Percentiles rank a stretch among this genome's conserved stretches.
These are phyloP conservation scores for Folsomia candida DNA, from an alignment of 2,888 invertebrate species.

Conservation along the genomic window DNA sequence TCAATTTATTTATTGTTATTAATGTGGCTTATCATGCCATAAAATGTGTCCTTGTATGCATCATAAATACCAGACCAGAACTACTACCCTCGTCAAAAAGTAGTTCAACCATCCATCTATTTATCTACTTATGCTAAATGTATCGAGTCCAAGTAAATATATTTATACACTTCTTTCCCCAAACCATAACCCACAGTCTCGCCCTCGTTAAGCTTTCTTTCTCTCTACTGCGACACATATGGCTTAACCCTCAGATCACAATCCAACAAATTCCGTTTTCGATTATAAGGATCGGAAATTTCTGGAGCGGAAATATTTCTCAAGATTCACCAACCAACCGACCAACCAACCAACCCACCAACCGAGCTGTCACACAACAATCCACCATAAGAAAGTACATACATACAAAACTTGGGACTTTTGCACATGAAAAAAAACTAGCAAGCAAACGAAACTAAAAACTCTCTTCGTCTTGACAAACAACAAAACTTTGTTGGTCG, in stretches of 20 bases:
- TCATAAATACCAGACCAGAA: too few relatives aligned
- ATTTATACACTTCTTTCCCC: too few relatives aligned
- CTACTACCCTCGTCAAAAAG: background rate
- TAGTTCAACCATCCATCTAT: too few relatives aligned
- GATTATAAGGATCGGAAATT: constrained; percentile 13
- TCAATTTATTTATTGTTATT: too few relatives aligned
- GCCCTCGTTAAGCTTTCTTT: too few relatives aligned
- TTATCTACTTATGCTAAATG: too few relatives aligned
- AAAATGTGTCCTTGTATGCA: too few relatives aligned
- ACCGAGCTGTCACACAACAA: constrained; percentile 6
- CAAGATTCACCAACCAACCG: background rate
- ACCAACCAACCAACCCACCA: background rate
- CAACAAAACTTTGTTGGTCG: background rate
- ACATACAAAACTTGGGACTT: background rate
- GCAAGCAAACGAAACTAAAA: background rate
- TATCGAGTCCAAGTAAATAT: too few relatives aligned
- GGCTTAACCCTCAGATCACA: background rate
- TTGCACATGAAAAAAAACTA: background rate
- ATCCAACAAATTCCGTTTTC: background rate
- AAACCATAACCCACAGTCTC: too few relatives aligned
- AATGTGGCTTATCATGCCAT: too few relatives aligned
- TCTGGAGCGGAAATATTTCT: constrained; percentile 18
- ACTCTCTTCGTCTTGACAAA: background rate
- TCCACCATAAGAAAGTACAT: background rate
- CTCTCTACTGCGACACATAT: background rate